phyloP scores from a whole-genome alignment of 2,113 vertebrate species.

The Bothrops jararaca region DNA sequence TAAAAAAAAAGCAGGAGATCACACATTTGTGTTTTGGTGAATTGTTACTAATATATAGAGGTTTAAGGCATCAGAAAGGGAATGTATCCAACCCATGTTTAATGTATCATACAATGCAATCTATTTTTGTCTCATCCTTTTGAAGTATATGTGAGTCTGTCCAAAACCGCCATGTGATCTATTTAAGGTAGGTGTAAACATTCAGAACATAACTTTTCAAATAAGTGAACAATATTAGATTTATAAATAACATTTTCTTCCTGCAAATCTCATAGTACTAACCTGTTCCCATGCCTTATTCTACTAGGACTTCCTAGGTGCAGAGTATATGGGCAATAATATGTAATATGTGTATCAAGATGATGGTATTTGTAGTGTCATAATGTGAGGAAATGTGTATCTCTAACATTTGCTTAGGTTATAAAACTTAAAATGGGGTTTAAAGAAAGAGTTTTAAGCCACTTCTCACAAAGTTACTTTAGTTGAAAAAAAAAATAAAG shows the following conservation, averaged over 20 bases:
- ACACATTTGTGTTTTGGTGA: background rate
- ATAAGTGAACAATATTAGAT: background rate
- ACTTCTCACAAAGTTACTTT: background rate
- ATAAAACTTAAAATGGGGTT: background rate
- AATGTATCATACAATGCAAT: background rate
- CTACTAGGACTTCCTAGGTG: background rate
- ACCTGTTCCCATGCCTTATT: background rate
- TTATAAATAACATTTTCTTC: background rate
- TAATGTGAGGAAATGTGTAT: background rate
- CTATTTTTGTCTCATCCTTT: background rate
- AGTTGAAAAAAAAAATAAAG: background rate
- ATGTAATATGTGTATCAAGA: background rate
- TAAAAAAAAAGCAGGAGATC: background rate
- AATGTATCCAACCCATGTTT: background rate
- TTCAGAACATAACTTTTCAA: background rate
- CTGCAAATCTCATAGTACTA: background rate
- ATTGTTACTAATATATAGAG: background rate
- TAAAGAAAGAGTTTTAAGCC: background rate
- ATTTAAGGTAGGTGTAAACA: background rate
- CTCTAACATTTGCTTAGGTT: background rate
- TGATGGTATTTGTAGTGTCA: background rate
- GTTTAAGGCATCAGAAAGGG: background rate
- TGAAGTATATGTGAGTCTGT: background rate
- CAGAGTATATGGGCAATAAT: background rate
- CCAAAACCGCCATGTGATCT: background rate